phyloP scores from a whole-genome alignment of 2,113 vertebrate genomes.

The Phaetusa simplex region DNA sequence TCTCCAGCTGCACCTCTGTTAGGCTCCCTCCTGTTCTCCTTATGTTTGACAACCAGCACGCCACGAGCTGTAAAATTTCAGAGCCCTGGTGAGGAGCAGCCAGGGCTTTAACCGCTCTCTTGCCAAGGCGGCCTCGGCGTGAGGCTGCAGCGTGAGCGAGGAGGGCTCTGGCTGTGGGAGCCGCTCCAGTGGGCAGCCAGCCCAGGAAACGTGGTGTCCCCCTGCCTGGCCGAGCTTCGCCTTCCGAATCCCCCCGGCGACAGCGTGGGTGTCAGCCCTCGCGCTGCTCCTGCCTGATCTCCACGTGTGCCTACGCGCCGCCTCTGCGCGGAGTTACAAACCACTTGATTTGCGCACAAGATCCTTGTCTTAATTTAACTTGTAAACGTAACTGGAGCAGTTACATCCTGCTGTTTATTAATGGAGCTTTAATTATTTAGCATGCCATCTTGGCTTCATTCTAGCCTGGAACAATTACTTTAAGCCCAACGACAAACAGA shows the following conservation, averaged over 20 bases:
- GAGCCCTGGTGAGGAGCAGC: background rate
- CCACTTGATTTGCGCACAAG: background rate
- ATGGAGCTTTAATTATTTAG: background rate
- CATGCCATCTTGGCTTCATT: background rate
- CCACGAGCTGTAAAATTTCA: background rate
- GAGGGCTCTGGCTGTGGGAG: background rate
- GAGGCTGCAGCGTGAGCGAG: background rate
- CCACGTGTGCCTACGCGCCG: fast-evolving
- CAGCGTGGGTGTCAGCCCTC: background rate
- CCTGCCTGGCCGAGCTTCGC: background rate
- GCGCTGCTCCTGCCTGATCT: fast-evolving
- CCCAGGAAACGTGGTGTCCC: fast-evolving
- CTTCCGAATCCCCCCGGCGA: fast-evolving
- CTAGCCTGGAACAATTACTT: background rate
- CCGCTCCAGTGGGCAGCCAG: background rate
- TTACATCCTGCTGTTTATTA: background rate
- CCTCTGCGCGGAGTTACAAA: background rate
- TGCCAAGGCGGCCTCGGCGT: background rate
- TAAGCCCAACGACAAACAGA: background rate
- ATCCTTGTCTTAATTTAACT: background rate
- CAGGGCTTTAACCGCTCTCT: background rate
- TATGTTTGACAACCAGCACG: background rate
- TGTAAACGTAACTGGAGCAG: background rate
- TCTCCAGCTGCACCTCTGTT: background rate
- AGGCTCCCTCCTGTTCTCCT: background rate